Conservation (phyloP, 1,140 invertebrate species). For the Aphelenchoides besseyi region DNA sequence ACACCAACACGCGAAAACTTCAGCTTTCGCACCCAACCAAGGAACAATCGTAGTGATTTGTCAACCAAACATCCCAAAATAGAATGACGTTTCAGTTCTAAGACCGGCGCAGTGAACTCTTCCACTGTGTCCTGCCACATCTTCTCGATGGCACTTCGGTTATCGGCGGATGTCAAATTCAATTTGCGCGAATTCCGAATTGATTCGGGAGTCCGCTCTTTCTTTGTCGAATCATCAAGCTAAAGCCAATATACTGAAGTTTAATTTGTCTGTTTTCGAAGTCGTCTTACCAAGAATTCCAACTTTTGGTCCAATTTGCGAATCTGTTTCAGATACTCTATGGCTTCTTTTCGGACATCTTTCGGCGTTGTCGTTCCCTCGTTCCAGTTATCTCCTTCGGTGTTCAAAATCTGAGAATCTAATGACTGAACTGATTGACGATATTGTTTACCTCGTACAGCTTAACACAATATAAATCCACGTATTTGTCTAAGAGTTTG, state of each 20-base stretch:
- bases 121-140: slow-evolving; percentile 32
- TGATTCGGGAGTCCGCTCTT: slow-evolving; percentile 33
- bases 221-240: slow-evolving; percentile 30
- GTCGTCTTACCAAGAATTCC: slow-evolving; percentile 5
- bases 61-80: slow-evolving; percentile 22
- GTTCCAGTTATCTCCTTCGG: neutral
- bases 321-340: slow-evolving; percentile 7
- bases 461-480: neutral
- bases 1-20: slow-evolving; percentile 23
- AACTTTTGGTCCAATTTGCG: slow-evolving; percentile 1
- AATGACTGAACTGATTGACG: neutral
- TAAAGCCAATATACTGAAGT: slow-evolving; percentile 14
- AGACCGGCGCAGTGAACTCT: slow-evolving; percentile 8
- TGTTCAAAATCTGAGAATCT: neutral
- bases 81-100: slow-evolving; percentile 30
- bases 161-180: neutral
- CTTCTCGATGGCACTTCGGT: slow-evolving; percentile 26
- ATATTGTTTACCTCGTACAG: neutral
- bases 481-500: neutral
- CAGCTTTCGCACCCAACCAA: slow-evolving; percentile 16
- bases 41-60: slow-evolving; percentile 22
- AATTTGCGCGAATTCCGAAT: slow-evolving; percentile 10
- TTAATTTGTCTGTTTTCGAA: neutral
- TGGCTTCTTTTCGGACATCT: slow-evolving; percentile 16
- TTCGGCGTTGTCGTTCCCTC: neutral